phyloP scores from a whole-genome alignment of 2,797 vertebrate genomes.

The Poeciliopsis gracilis region DNA sequence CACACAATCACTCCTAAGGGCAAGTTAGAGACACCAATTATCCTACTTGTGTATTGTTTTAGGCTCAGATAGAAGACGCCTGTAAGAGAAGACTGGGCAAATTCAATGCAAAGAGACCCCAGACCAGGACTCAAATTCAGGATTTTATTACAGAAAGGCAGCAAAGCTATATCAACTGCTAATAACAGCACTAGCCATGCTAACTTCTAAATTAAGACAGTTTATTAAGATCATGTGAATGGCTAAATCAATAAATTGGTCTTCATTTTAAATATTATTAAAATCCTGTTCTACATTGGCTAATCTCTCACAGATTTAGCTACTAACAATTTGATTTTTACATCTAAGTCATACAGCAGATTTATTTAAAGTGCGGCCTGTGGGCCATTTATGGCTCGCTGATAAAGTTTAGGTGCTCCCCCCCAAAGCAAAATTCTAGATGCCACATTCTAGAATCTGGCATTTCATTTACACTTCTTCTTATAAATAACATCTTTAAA shows the following conservation, averaged over 20 bases:
- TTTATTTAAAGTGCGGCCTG: no score
- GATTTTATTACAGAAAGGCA: not conserved
- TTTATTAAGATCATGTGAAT: not conserved
- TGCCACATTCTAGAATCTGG: no score
- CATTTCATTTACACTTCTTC: no score
- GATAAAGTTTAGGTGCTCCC: no score
- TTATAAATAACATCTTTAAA: no score
- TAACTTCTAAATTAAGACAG: not conserved
- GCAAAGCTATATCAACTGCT: not conserved
- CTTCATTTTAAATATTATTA: not conserved
- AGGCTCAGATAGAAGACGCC: not conserved
- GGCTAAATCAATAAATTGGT: not conserved
- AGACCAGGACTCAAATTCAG: not conserved
- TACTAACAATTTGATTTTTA: not conserved
- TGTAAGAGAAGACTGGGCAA: not conserved
- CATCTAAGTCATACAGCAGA: not conserved
- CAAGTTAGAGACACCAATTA: slow-evolving; percentile 1
- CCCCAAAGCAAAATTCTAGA: no score
- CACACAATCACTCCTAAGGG: not conserved
- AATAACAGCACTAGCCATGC: not conserved
- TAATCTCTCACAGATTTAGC: not conserved
- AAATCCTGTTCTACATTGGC: not conserved
- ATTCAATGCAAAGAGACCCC: not conserved
- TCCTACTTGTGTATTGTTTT: not conserved
- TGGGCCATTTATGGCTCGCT: no score